Percentiles rank a stretch among this genome's conserved stretches.
These are phyloP conservation scores for Cydia amplana DNA, from an alignment of 1,140 invertebrate genomes.

Conservation along the genomic window DNA sequence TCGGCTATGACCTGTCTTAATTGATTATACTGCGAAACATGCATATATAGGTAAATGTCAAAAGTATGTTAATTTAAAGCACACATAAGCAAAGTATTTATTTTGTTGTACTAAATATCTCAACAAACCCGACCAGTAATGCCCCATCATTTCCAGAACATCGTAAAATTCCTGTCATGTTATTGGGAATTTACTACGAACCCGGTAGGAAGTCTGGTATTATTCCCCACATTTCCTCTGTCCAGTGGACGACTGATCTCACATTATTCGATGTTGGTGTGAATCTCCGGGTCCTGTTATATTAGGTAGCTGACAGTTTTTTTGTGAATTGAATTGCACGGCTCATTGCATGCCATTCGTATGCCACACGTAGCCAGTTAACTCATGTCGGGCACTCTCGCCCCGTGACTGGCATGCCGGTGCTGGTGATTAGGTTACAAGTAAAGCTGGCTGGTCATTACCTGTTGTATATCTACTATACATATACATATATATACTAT, in stretches of 20 bases:
- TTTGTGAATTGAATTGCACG: background rate
- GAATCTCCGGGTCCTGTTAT: background rate
- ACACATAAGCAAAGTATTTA: background rate
- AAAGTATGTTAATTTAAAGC: background rate
- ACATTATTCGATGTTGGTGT: background rate
- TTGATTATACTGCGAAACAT: too few relatives aligned
- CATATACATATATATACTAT: too few relatives aligned
- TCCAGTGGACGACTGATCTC: background rate
- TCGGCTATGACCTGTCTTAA: too few relatives aligned
- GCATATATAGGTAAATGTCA: too few relatives aligned
- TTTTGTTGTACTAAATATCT: background rate
- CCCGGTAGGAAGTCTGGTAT: background rate
- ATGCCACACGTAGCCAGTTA: slow-evolving; percentile 1
- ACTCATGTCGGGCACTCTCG: slow-evolving; percentile 6
- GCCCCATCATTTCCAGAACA: background rate
- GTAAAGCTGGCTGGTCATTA: background rate
- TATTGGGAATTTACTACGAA: background rate
- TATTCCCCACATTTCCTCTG: background rate
- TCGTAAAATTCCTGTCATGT: slow-evolving; percentile 3
- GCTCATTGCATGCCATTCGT: slow-evolving; percentile 3
- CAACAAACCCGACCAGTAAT: background rate
- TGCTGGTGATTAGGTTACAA: background rate
- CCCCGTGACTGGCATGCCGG: slow-evolving; percentile 11
- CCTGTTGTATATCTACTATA: background rate
- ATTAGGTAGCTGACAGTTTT: background rate